Evolutionary conservation across 2,888 invertebrate species (phyloP).

Genomic region (Pyrgus malvae): DNA sequence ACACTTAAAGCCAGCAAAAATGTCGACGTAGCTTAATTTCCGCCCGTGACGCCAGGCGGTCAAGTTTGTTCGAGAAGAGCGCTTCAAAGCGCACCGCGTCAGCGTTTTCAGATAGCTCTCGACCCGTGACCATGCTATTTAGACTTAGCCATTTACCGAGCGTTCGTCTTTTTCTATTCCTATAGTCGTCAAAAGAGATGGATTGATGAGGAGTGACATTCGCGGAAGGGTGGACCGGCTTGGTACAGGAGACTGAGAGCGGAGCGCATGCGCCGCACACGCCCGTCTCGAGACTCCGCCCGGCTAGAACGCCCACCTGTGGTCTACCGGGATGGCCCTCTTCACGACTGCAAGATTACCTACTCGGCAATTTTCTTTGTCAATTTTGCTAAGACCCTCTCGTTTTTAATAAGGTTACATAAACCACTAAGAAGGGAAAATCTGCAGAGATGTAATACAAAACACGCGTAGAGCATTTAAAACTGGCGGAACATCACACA

Average conservation of each 20-base stretch:
- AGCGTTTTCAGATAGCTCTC: conserved; percentile 63
- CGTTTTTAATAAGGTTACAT: conserved; percentile 27
- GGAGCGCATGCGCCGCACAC: conserved; percentile 70
- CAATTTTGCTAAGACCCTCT: conserved; percentile 13
- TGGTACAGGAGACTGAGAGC: conserved; percentile 42
- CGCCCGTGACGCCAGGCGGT: conserved; percentile 56
- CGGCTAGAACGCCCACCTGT: conserved; percentile 74
- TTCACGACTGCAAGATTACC: conserved; percentile 48
- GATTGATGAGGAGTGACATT: conserved; percentile 49
- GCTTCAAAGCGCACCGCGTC: conserved; percentile 54
- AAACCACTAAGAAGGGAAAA: conserved; percentile 28
- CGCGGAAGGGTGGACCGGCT: conserved; percentile 41
- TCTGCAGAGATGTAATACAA: conserved; percentile 34
- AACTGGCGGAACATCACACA: conserved; percentile 72
- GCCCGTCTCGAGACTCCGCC: conserved; percentile 70
- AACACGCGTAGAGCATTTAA: conserved; percentile 49
- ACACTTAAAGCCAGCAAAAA: conserved; percentile 41
- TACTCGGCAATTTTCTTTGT: conserved; percentile 39
- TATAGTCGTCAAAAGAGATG: conserved; percentile 59
- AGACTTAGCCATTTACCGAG: conserved; percentile 46
- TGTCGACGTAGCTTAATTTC: conserved; percentile 62
- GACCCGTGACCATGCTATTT: conserved; percentile 49
- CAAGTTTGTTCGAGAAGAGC: conserved; percentile 67
- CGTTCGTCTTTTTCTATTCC: conserved; percentile 62
- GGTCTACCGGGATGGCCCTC: conserved; percentile 51